Percentiles rank a stretch among this genome's conserved stretches.
Evolutionary conservation across 2,797 vertebrate genomes (phyloP).

Genomic region (Sciaenops ocellatus): DNA sequence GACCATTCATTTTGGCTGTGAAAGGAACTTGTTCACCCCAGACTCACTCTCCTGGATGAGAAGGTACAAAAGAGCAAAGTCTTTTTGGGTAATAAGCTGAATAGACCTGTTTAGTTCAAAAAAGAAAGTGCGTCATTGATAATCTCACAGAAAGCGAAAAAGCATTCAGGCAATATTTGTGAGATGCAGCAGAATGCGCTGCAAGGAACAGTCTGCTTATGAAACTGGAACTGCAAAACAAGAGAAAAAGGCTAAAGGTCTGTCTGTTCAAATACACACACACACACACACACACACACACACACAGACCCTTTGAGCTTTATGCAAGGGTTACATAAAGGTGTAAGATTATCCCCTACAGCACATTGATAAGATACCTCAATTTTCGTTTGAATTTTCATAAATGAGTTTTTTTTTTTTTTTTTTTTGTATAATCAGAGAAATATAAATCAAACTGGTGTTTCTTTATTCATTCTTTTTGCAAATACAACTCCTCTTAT

Average conservation of each 20-base stretch:
- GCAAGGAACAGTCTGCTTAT: neutral
- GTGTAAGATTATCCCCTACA: neutral
- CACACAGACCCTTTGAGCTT: neutral
- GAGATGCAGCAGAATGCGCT: neutral
- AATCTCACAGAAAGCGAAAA: neutral
- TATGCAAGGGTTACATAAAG: constrained; percentile 16
- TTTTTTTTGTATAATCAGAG: too few species aligned
- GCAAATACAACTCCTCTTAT: too few species aligned
- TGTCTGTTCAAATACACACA: constrained; percentile 1
- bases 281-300: neutral
- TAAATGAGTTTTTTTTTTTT: too few species aligned
- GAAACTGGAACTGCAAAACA: neutral
- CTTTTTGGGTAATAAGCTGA: neutral
- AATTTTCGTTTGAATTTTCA: too few species aligned
- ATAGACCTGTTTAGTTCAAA: neutral
- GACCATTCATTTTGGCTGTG: neutral
- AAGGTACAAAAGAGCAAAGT: neutral
- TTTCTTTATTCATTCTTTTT: too few species aligned
- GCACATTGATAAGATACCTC: constrained; percentile 21
- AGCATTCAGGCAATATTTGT: neutral
- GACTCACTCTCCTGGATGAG: neutral
- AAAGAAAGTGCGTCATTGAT: neutral
- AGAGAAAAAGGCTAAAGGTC: neutral
- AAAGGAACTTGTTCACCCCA: neutral
- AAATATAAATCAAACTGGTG: too few species aligned